Percentiles rank a stretch among this genome's conserved stretches.
phyloP scores from a whole-genome alignment of 2,113 vertebrate species.

The Mus musculus region GRCm39 chr6:114082501-114083000 shows the following conservation, averaged over 20 bases:
- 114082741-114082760: too few species aligned
- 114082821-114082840: not conserved
- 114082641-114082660: not conserved
- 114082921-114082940: not conserved
- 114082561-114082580: not conserved
- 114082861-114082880: not conserved
- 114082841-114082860: not conserved
- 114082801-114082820: too few species aligned
- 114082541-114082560: not conserved
- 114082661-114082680: not conserved
- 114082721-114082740: not conserved
- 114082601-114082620: not conserved
- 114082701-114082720: not conserved
- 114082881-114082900: not conserved
- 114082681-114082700: not conserved
- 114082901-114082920: not conserved
- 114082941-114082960: not conserved
- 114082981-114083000: not conserved
- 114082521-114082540: too few species aligned
- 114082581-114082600: not conserved
- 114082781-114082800: too few species aligned
- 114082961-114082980: not conserved
- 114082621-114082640: not conserved
- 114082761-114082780: too few species aligned
- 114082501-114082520: not conserved